phyloP scores from a whole-genome alignment of 2,113 vertebrate species.

The Lamprologus sp. region DNA sequence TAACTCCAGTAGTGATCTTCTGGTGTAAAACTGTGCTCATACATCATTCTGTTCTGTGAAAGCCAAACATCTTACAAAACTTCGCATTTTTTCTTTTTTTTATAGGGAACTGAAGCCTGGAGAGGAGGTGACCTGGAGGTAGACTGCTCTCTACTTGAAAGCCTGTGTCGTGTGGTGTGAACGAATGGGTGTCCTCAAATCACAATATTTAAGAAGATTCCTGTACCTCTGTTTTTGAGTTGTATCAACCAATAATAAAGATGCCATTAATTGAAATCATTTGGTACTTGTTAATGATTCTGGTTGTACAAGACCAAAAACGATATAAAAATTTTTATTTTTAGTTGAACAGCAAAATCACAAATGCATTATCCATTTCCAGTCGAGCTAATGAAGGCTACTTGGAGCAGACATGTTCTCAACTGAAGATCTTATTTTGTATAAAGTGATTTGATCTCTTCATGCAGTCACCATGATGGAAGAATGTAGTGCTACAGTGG shows the following conservation, averaged over 20 bases:
- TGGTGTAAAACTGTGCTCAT: not conserved
- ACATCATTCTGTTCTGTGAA: not conserved
- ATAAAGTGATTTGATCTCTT: not conserved
- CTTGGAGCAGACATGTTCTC: not conserved
- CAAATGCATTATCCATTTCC: not conserved
- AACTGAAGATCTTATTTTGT: not conserved
- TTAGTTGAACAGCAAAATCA: not conserved
- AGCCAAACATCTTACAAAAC: not conserved
- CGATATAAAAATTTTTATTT: rapidly evolving
- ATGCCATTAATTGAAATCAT: conserved; percentile 1
- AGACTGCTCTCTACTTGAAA: conserved; percentile 31
- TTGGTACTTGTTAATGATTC: not conserved
- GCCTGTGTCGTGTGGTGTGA: conserved; percentile 11
- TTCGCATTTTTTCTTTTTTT: not conserved
- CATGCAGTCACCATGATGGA: not conserved
- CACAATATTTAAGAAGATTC: conserved; percentile 21
- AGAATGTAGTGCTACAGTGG: conserved; percentile 6
- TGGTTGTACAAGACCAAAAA: not conserved
- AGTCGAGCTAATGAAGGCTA: not conserved
- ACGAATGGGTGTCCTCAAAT: conserved; percentile 5
- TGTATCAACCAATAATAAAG: conserved; percentile 52
- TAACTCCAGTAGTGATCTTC: not conserved
- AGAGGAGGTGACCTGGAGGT: conserved; percentile 90
- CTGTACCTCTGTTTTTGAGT: not conserved
- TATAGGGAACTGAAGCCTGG: conserved; percentile 84